Base-by-base conservation (phyloP, 35 echinoderm and acorn worm genomes). In the Eucidaris tribuloides region DNA sequence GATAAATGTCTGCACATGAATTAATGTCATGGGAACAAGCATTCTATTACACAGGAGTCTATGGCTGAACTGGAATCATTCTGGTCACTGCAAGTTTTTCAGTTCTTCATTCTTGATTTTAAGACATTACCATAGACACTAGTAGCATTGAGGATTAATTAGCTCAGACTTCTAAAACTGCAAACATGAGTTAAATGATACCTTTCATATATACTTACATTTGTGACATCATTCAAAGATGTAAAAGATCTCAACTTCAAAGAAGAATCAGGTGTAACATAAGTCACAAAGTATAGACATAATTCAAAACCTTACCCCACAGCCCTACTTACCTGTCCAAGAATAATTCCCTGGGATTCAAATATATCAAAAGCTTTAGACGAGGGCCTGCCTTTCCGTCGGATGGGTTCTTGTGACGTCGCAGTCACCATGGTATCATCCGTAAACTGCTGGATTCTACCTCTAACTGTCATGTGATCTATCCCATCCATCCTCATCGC, bases 261-360 rank as follows among this genome's bases (percentile, higher is more conserved):
- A n/a, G 54, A 58, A 17, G 13, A 2, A 13, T 59, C 7, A 24
- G 7, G 22, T 19, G n/a, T 24, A 23, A 59, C 56, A 59, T 17
- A 17, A 24, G 0, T 17, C 56, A 24, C 11, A 17, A 59, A 28
- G 7, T 5, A 24, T 3, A 59, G 9, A 59, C 30, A 5, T 20
- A 5, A 59, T 0, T 59, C 6, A 24, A 4, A 23, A 3, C 55
- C 17, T 58, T 58, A 58, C 55, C 55, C 55, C 28, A 15, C 30
- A 23, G 24, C 60, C 20, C 11, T 74, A 62, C 33, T 62, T 54
- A 59, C 85, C 57, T 78, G 76, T 48, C 76, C 77, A 70, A 88
- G 80, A 28, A 89, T 52, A 37, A 94, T 81, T 71, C 92, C 92
- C 46, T 89, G 86, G 89, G 81, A 80, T 76, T 94, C 86, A 89